Evolutionary conservation across 2,888 invertebrate species (phyloP).

Genomic region (Rhingia rostrata): DNA sequence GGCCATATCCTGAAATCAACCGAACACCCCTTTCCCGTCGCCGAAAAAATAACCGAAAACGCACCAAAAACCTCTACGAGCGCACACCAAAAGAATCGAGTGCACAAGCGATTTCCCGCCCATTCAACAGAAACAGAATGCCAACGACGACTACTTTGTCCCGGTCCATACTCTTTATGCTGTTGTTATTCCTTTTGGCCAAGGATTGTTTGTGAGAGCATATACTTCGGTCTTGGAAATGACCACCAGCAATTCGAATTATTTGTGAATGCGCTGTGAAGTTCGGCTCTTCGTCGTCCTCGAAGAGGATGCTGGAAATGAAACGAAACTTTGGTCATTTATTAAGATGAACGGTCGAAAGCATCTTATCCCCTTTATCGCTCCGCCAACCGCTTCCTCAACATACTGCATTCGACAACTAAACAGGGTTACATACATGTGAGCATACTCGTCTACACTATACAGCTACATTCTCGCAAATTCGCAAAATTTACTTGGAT

Average conservation of each 20-base stretch:
- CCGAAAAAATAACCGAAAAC: conserved; percentile 1
- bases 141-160: conserved; percentile 50
- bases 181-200: conserved; percentile 69
- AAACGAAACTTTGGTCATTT: conserved; percentile 74
- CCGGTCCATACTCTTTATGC: neutral
- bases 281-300: conserved; percentile 44
- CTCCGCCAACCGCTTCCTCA: neutral
- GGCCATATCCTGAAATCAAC: conserved; percentile 55
- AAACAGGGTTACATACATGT: conserved; percentile 27
- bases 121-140: conserved; percentile 66
- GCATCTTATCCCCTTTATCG: conserved; percentile 58
- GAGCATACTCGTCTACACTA: neutral
- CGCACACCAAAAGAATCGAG: conserved; percentile 63
- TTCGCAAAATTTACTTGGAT: conserved; percentile 72
- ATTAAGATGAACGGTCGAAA: conserved; percentile 72
- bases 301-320: conserved; percentile 65
- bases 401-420: conserved; percentile 49
- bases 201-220: conserved; percentile 67
- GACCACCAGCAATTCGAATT: conserved; percentile 75
- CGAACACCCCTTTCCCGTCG: neutral
- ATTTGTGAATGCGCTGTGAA: conserved; percentile 69
- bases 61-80: neutral
- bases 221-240: conserved; percentile 66
- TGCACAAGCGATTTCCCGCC: conserved; percentile 74
- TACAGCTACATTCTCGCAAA: conserved; percentile 4